A percentile compares a stretch with the other conserved stretches of the same genome.
These are phyloP conservation scores for Paradisaea rubra DNA, from an alignment of 2,113 vertebrate genomes.

Conservation along the genomic window DNA sequence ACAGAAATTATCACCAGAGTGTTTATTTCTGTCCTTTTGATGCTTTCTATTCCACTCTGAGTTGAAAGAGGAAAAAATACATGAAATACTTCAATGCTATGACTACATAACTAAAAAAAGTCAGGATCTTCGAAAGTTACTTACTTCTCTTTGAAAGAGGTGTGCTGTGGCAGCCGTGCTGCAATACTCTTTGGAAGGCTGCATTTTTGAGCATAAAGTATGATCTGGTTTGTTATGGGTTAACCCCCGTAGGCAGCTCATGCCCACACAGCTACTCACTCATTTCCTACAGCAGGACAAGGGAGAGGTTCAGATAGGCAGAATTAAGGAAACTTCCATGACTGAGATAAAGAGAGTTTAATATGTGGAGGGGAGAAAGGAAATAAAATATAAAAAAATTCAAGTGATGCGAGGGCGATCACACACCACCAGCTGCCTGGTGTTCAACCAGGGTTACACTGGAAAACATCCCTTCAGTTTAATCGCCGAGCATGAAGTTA, in stretches of 20 bases:
- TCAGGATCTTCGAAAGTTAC: background rate
- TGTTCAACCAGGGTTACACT: fast-evolving
- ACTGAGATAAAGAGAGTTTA: background rate
- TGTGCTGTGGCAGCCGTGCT: background rate
- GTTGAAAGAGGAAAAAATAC: background rate
- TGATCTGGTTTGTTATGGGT: background rate
- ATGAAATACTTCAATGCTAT: background rate
- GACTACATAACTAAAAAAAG: background rate
- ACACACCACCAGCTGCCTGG: background rate
- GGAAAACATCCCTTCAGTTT: background rate
- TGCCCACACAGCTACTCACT: background rate
- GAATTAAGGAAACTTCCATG: background rate
- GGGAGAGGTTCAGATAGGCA: background rate
- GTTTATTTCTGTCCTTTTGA: background rate
- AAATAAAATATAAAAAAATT: background rate
- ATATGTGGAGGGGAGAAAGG: background rate
- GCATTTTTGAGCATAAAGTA: background rate
- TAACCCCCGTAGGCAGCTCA: background rate
- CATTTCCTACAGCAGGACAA: background rate
- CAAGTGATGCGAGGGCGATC: background rate
- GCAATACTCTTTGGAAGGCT: background rate
- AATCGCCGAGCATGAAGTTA: background rate
- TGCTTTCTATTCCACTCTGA: background rate
- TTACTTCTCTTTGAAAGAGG: background rate
- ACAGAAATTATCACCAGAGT: background rate